Base-by-base conservation (phyloP, 2,797 vertebrate genomes). In the Pithecia hirsuta region DNA sequence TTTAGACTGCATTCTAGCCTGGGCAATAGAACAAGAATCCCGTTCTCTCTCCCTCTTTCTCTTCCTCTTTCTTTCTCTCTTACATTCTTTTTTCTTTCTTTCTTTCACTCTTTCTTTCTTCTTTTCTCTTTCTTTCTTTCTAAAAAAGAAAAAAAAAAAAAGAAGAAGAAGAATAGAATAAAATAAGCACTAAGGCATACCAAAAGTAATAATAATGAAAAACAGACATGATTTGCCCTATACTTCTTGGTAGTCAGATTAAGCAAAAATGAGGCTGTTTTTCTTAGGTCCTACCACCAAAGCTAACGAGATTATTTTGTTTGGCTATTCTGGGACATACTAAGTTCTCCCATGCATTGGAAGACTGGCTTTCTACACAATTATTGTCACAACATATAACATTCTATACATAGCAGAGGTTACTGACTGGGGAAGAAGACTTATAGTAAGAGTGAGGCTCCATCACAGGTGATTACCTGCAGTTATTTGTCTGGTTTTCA, bases 401-500 rank as follows among this genome's bases (percentile, higher is more conserved):
- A 70, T 61, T 78, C 48, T 89, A 7, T 44, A 52, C 48, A 64
- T 24, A 28, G 70, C 50, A 85, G 80, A 81, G 50, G 30, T 92
- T 85, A 41, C 91, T 80, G 64, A 67, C 81, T 70, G 50, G 93
- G 57, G 39, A 96, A 46, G 55, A 90, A 74, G 93, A 55, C 85
- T 74, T 85, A n/a, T 48, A 57, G 33, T 72, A 80, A 72, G 59
- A 75, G 48, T 1, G 3, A 94, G 82, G 15, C 74, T 87, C 67
- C 64, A 17, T 94, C 88, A 72, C 79, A 67, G 67, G 41, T 92
- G 93, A 90, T 91, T 79, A 87, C 85, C 44, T 93, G 28, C 30
- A 52, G 72, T 61, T 75, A 74, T 52, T 82, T 41, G 61, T 96
- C 90, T 94, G 87, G 44, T 33, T 95, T 95, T 93, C 89, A 95